Evolutionary conservation across 2,113 vertebrate species (phyloP), one percentile per base, ranked within the genome.

Genomic region (Limnothrissa miodon): DNA sequence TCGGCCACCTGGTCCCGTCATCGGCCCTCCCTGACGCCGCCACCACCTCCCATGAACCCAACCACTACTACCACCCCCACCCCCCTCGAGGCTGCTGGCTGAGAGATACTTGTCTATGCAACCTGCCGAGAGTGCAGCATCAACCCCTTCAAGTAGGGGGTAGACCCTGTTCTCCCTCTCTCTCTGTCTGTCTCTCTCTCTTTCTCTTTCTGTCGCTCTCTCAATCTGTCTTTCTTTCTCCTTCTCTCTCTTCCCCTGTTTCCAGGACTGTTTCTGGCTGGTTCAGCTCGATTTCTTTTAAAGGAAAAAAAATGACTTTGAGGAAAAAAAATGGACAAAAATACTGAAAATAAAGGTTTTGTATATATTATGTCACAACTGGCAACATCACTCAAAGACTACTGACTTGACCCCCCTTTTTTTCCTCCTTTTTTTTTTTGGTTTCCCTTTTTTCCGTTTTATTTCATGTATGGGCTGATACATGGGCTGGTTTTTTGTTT

Each of bases 51-150:
- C n/a, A 66, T 29, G 8, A 25, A 11, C 29, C 62, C 62, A 70
- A 70, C 62, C 62, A 70, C 62, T 70, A 70, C 62, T 13, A 70
- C 62, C 33, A 70, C 66, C 66, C 29, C 66, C 66, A 29, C 66
- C 25, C 66, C 66, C 66, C 66, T 33, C 93, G 96, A 97, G 96
- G 97, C 98, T 98, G 97, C 97, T 98, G 96, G 94, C 95, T 98
- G 94, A 96, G 96, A 98, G 96, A 96, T 98, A 96, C 96, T 90
- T 91, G 95, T 99, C 98, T 99, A 99, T 99, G 98, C 98, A 99
- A 99, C 95, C 96, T 96, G 96, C 95, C 95, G 95, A 94, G 96
- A 96, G 95, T 93, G 95, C 96, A 95, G 95, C 93, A 94, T 93
- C 94, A 91, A 42, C 95, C 96, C 94, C 95, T 94, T 92, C 86